These are phyloP conservation scores for Macrostomum cliftonense DNA, from an alignment of 2,888 invertebrate genomes.

Conservation along the genomic window DNA sequence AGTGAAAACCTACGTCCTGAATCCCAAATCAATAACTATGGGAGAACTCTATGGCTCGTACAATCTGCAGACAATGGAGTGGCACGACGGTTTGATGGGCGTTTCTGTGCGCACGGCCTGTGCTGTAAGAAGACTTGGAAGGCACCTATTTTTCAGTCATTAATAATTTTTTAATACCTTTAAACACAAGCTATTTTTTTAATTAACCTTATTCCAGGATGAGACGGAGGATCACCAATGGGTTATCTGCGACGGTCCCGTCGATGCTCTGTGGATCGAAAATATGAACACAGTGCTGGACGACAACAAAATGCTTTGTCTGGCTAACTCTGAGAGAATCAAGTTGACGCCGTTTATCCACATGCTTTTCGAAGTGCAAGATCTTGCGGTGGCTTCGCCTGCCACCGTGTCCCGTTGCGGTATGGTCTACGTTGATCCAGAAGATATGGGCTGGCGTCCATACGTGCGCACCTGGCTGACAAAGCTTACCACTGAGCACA, in stretches of 20 bases:
- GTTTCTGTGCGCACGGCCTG: slow-evolving; percentile 43
- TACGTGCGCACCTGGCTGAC: slow-evolving; percentile 58
- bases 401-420: slow-evolving; percentile 61
- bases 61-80: slow-evolving; percentile 62
- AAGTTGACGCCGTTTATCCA: slow-evolving; percentile 70
- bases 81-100: slow-evolving; percentile 70
- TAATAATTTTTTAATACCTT: too few relatives aligned
- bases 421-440: slow-evolving; percentile 74
- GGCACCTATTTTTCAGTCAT: not conserved
- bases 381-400: slow-evolving; percentile 69
- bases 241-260: slow-evolving; percentile 71
- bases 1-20: slow-evolving; percentile 59
- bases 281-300: slow-evolving; percentile 78
- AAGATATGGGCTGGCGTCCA: slow-evolving; percentile 61
- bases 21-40: slow-evolving; percentile 68
- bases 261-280: slow-evolving; percentile 82
- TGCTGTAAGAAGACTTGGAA: slow-evolving; percentile 1
- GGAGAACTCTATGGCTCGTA: slow-evolving; percentile 74
- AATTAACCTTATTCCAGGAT: slow-evolving; percentile 20
- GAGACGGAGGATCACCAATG: slow-evolving; percentile 54
- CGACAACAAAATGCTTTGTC: slow-evolving; percentile 75
- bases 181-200: too few relatives aligned
- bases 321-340: slow-evolving; percentile 73
- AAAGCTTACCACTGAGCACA: slow-evolving; percentile 38
- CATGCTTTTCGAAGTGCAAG: slow-evolving; percentile 59